phyloP scores from a whole-genome alignment of 2,888 invertebrate species.

The Copidosoma aretas region DNA sequence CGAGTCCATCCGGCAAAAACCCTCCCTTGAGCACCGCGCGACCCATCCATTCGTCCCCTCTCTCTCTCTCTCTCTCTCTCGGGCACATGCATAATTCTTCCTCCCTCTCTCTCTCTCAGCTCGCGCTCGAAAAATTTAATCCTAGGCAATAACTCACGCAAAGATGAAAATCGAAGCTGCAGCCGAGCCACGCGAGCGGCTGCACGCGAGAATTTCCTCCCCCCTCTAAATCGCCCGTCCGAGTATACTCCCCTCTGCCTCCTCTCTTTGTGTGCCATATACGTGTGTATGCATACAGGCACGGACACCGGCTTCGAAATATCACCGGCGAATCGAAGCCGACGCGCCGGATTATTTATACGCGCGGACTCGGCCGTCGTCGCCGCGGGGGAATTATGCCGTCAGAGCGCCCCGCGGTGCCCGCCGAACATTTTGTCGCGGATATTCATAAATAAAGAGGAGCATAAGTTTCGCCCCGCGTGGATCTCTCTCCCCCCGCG shows the following conservation, averaged over 20 bases:
- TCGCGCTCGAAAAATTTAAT: conserved; percentile 28
- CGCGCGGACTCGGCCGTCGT: conserved; percentile 1
- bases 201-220: conserved; percentile 18
- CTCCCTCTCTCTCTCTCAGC: background rate
- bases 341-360: conserved; percentile 30
- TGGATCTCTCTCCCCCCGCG: too few species aligned
- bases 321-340: conserved; percentile 22
- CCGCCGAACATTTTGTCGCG: conserved; percentile 34
- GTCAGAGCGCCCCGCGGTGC: conserved; percentile 32
- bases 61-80: background rate
- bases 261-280: too few species aligned
- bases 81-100: conserved; percentile 3
- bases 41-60: background rate
- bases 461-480: background rate
- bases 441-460: conserved; percentile 34
- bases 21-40: too few species aligned
- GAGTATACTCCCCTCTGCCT: too few species aligned
- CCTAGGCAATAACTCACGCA: conserved; percentile 27
- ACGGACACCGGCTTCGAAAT: conserved; percentile 7
- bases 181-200: conserved; percentile 2
- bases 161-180: conserved; percentile 27
- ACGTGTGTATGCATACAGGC: background rate
- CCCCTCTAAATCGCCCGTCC: background rate
- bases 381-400: conserved; percentile 35
- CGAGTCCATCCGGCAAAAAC: too few species aligned